Percentiles rank a stretch among this genome's conserved stretches.
These are phyloP conservation scores for Maconellicoccus hirsutus DNA, from an alignment of 1,140 invertebrate genomes.

Conservation along the genomic window DNA sequence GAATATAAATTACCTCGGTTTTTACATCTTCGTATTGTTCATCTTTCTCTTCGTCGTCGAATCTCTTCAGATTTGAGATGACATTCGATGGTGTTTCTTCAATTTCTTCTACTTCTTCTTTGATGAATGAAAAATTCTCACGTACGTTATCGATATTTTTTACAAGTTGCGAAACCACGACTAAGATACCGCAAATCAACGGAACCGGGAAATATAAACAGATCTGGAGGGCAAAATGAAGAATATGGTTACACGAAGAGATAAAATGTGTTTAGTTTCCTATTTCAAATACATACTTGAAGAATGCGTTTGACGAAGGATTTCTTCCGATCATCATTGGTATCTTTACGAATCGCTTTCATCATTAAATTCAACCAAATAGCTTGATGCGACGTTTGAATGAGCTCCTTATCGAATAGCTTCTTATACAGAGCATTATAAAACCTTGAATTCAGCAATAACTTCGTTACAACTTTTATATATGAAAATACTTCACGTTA, in stretches of 20 bases:
- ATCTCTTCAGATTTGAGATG: constrained; percentile 11
- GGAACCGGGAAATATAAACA: constrained; percentile 43
- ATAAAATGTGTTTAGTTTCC: background rate
- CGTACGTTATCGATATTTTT: constrained; percentile 26
- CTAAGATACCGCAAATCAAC: constrained; percentile 63
- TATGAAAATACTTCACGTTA: no score
- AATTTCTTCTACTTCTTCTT: constrained; percentile 23
- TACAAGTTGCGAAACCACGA: constrained; percentile 60
- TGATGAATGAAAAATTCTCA: constrained; percentile 20
- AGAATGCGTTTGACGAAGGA: constrained; percentile 84
- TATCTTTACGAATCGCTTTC: constrained; percentile 71
- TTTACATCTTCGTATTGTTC: constrained; percentile 34
- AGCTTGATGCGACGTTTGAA: constrained; percentile 59
- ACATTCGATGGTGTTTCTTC: constrained; percentile 11
- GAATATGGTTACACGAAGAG: background rate
- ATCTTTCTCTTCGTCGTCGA: constrained; percentile 35
- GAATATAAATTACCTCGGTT: constrained; percentile 17
- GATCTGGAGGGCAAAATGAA: constrained; percentile 33
- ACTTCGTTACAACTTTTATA: no score
- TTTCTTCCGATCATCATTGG: constrained; percentile 51
- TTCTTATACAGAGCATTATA: constrained; percentile 85
- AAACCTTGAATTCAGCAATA: constrained; percentile 53
- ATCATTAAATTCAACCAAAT: constrained; percentile 80
- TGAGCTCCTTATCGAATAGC: constrained; percentile 62
- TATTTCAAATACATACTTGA: constrained; percentile 45